Percentiles rank a stretch among this genome's conserved stretches.
Evolutionary conservation across 2,888 invertebrate genomes (phyloP).

Genomic region (Mactromeris polynyma): DNA sequence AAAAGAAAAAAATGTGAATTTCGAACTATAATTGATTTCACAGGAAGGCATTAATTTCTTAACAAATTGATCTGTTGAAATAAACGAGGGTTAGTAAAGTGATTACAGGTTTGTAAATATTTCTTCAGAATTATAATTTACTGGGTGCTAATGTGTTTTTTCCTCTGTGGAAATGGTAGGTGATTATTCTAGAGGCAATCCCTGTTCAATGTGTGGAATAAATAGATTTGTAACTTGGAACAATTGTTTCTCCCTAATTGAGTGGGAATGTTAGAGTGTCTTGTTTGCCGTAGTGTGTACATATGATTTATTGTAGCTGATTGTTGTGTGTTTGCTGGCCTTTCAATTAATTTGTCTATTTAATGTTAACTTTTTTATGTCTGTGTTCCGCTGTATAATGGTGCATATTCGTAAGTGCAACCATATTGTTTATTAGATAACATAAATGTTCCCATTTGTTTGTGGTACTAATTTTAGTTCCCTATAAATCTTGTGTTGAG

Average conservation of each 20-base stretch:
- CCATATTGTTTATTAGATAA: background rate
- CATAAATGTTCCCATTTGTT: background rate
- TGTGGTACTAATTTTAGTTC: no score
- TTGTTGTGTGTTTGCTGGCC: background rate
- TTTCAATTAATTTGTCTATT: background rate
- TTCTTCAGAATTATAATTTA: constrained; percentile 3
- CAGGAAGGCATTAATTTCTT: background rate
- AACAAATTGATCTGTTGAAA: constrained; percentile 1
- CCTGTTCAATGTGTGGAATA: background rate
- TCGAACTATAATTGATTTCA: background rate
- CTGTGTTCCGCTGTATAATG: background rate
- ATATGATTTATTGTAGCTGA: background rate
- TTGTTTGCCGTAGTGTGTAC: background rate
- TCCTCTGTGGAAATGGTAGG: background rate
- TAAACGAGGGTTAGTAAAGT: background rate
- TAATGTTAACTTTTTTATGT: background rate
- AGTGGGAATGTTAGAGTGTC: background rate
- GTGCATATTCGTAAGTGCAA: background rate
- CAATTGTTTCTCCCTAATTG: background rate
- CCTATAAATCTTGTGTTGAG: no score
- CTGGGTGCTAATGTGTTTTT: background rate
- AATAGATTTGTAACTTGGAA: background rate
- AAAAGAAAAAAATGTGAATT: background rate
- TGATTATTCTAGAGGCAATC: background rate
- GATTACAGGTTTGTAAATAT: background rate